These are phyloP conservation scores for Melanogrammus aeglefinus DNA, from an alignment of 2,797 vertebrate genomes.

Conservation along the genomic window DNA sequence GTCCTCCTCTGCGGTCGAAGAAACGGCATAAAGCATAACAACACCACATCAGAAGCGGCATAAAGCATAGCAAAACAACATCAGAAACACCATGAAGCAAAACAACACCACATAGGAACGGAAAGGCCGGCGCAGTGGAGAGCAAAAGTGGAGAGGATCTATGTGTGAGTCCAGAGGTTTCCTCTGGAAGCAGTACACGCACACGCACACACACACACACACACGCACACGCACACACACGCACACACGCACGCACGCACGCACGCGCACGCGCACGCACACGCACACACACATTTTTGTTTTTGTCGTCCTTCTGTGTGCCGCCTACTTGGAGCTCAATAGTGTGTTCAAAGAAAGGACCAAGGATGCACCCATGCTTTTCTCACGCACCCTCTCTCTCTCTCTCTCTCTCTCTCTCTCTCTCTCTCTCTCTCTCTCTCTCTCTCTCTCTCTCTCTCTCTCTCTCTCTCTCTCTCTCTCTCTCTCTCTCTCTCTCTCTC, in stretches of 20 bases:
- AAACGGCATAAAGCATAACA: neutral
- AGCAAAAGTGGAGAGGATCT: neutral
- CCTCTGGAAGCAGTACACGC: neutral
- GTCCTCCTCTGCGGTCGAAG: neutral
- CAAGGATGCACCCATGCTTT: constrained; percentile 52
- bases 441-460: neutral
- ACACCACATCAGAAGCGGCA: too few species aligned
- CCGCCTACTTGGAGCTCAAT: constrained; percentile 33
- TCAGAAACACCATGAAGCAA: too few species aligned
- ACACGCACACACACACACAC: too few species aligned
- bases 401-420: neutral
- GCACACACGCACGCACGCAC: too few species aligned
- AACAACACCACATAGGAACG: too few species aligned
- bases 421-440: neutral
- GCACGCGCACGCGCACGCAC: too few species aligned
- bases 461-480: neutral
- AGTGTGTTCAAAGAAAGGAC: constrained; percentile 56
- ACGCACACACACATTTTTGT: constrained; percentile 6
- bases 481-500: constrained; percentile 52
- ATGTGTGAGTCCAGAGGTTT: neutral
- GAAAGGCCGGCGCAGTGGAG: too few species aligned
- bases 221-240: neutral
- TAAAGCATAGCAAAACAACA: too few species aligned
- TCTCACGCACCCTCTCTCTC: constrained; percentile 67
- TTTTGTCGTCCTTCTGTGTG: constrained; percentile 26